phyloP scores from a whole-genome alignment of 2,888 invertebrate genomes.

The Sminthurinus aureus region DNA sequence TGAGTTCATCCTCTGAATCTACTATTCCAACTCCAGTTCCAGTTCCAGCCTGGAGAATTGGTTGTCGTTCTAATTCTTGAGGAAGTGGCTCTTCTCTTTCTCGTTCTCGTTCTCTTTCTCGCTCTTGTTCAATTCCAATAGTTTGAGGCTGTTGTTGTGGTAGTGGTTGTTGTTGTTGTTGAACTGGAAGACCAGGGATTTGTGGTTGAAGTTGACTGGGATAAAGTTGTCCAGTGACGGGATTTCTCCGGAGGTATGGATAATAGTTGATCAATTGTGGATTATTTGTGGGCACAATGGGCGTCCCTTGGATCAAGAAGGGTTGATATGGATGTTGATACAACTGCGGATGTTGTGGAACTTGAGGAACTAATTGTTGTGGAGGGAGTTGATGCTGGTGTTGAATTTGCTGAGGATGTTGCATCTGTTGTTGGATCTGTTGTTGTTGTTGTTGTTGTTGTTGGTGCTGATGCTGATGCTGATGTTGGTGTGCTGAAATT shows the following conservation, averaged over 20 bases:
- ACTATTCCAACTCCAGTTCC: too few species aligned
- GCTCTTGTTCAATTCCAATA: constrained; percentile 2
- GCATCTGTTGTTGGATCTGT: neutral
- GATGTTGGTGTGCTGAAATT: too few species aligned
- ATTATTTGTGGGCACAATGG: neutral
- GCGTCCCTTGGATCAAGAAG: constrained; percentile 8
- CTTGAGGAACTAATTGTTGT: neutral
- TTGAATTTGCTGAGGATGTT: neutral
- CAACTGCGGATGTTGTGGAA: neutral
- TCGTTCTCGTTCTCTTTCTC: constrained; percentile 19
- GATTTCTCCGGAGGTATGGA: constrained; percentile 13
- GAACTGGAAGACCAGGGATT: too few species aligned
- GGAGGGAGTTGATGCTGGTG: neutral
- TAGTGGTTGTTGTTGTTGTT: constrained; percentile 9
- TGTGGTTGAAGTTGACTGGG: constrained; percentile 27
- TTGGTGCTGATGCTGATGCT: neutral
- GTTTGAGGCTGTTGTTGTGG: constrained; percentile 20
- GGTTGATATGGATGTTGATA: constrained; percentile 11
- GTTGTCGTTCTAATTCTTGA: neutral
- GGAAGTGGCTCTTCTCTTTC: neutral
- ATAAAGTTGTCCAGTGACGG: constrained; percentile 13
- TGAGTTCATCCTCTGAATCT: neutral
- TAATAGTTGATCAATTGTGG: constrained; percentile 29
- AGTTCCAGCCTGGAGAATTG: neutral
- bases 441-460: neutral